Conservation (phyloP, 2,113 vertebrate species). For the Paratilapia polleni region DNA sequence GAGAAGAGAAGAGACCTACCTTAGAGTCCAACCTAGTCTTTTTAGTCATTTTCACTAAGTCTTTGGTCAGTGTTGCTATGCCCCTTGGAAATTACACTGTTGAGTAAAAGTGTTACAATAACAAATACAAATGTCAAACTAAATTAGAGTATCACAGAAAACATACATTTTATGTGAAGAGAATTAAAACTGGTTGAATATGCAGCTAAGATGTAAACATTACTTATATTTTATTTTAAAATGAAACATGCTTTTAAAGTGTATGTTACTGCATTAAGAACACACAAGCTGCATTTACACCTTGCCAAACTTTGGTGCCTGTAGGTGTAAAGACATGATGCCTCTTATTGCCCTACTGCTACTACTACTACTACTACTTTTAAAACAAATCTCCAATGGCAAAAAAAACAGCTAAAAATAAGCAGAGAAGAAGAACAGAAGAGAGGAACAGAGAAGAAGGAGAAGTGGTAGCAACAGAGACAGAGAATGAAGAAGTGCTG, state of each 20-base stretch:
- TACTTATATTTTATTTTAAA: too few species aligned
- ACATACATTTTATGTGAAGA: neutral
- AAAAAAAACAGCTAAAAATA: neutral
- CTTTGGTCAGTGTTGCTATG: neutral
- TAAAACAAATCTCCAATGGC: neutral
- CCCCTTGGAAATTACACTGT: neutral
- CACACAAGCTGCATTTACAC: neutral
- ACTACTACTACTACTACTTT: constrained; percentile 6
- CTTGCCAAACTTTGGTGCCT: neutral
- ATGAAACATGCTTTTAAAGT: too few species aligned
- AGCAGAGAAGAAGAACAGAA: neutral
- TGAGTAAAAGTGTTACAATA: neutral
- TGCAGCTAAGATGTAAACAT: too few species aligned
- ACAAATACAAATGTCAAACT: neutral
- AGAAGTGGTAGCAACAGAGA: constrained; percentile 60
- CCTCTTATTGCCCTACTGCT: neutral
- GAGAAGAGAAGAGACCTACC: neutral
- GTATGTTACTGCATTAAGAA: too few species aligned
- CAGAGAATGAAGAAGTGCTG: constrained; percentile 72
- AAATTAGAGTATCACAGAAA: neutral
- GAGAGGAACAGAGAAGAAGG: constrained; percentile 31
- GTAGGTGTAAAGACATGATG: neutral
- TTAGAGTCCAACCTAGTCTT: neutral
- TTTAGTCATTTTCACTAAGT: neutral
- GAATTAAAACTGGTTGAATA: neutral